Conservation (phyloP, 2,888 invertebrate species). For the Ichneumoninae sp. region DNA sequence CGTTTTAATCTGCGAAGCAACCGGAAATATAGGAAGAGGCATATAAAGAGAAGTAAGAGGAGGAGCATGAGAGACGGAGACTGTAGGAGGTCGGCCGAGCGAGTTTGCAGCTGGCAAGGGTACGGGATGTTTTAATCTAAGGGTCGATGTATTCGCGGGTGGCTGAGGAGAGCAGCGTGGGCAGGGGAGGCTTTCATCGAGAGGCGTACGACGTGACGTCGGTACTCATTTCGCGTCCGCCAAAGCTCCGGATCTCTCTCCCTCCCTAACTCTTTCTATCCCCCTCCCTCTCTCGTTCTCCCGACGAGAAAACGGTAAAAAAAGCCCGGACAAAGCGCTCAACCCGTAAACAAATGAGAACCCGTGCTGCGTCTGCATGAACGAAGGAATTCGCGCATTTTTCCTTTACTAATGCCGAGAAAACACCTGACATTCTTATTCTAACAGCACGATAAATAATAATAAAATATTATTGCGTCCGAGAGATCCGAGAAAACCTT, state of each 20-base stretch:
- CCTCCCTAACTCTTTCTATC: neutral
- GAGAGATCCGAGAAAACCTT: neutral
- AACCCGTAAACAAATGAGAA: constrained; percentile 25
- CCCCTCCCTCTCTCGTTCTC: too few species aligned
- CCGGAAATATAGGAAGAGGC: constrained; percentile 56
- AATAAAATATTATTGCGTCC: constrained; percentile 4
- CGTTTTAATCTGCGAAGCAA: constrained; percentile 74
- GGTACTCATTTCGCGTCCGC: constrained; percentile 65
- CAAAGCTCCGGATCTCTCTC: constrained; percentile 40
- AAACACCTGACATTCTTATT: neutral
- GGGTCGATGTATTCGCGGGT: constrained; percentile 73
- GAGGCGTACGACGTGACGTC: constrained; percentile 50
- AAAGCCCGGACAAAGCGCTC: constrained; percentile 11
- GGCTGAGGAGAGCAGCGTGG: constrained; percentile 59
- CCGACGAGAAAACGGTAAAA: constrained; percentile 11
- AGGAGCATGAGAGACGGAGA: constrained; percentile 17
- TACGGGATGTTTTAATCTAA: constrained; percentile 77
- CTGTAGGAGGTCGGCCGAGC: constrained; percentile 25
- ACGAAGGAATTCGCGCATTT: constrained; percentile 1
- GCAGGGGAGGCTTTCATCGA: constrained; percentile 59
- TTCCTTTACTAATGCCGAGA: constrained; percentile 2
- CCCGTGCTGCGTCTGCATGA: neutral
- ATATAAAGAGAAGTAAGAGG: constrained; percentile 35
- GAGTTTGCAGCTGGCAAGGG: constrained; percentile 58
- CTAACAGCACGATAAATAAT: neutral